Conservation (phyloP, 2,797 vertebrate species). For the Acomys russatus region DNA sequence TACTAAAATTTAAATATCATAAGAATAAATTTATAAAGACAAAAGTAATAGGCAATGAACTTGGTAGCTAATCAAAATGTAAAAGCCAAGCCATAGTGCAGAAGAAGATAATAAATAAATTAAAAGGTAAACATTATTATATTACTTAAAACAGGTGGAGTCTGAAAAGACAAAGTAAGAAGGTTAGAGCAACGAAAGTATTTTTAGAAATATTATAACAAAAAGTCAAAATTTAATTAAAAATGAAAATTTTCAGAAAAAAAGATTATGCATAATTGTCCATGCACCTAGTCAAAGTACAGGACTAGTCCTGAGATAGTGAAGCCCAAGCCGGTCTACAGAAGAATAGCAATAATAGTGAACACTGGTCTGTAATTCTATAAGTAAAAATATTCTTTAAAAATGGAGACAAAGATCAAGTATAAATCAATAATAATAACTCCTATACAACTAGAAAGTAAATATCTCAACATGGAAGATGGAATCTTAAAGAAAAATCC, state of each 20-base stretch:
- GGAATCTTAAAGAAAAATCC: not conserved
- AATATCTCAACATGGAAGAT: not conserved
- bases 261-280: not conserved
- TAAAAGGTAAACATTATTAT: not conserved
- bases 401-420: not conserved
- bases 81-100: not conserved
- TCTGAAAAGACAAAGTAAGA: not conserved
- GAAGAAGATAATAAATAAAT: not conserved
- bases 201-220: not conserved
- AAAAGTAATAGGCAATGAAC: conserved; percentile 3
- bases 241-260: not conserved
- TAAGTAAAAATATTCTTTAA: not conserved
- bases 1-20: not conserved
- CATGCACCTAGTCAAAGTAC: not conserved
- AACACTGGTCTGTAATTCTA: not conserved
- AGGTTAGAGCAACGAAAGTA: not conserved
- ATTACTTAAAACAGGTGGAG: not conserved
- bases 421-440: not conserved
- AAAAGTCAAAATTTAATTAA: not conserved
- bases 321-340: not conserved
- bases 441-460: not conserved
- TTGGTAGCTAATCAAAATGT: not conserved
- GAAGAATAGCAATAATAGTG: not conserved
- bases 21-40: not conserved
- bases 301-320: not conserved